Evolutionary conservation across 2,888 invertebrate species (phyloP), one percentile per base, ranked within the genome.

Genomic region (Xanthorhoe spadicearia): DNA sequence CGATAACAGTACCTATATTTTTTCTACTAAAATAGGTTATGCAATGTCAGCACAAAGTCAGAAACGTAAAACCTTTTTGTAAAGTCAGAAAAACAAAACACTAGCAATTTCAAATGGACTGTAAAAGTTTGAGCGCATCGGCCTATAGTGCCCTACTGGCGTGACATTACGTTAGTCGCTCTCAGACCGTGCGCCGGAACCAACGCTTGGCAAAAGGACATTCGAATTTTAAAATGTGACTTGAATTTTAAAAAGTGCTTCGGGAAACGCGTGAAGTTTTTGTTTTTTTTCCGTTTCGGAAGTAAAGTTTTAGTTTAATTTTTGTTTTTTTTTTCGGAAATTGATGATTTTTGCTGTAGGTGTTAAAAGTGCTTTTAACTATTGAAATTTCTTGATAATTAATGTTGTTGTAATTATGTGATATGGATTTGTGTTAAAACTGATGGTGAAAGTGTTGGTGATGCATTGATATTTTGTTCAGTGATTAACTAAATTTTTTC

Each of bases 151-250:
- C 52, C 60, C 54, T 50, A 61, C 56, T 62, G 54, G 17, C 61
- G 9, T 35, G 58, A 51, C 61, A 60, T 66, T 28, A 67, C 77
- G 83, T 79, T 83, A 86, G 86, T 86, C 86, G 86, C 82, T 77
- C 80, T 79, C 74, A 78, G 83, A 76, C 80, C 86, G 83, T 77
- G 83, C 81, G 70, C 72, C 80, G 70, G 78, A 74, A 70, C 74
- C 74, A 75, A 64, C 79, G 78, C 74, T 66, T 69, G 4, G 59
- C 19, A 49, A 19, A 55, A 17, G 60, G 60, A 57, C 50, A 66
- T 43, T 51, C 43, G 13, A 65, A 57, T 62, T 57, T 49, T 56
- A 58, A 58, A 67, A 61, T 61, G 55, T 49, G 58, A 54, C 28
- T 17, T 2, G 17, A 48, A 17, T 15, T 15, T 48, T 48, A 48